Evolutionary conservation across 2,797 vertebrate species (phyloP), one percentile per base, ranked within the genome.

Genomic region (Cyclopterus lumpus): DNA sequence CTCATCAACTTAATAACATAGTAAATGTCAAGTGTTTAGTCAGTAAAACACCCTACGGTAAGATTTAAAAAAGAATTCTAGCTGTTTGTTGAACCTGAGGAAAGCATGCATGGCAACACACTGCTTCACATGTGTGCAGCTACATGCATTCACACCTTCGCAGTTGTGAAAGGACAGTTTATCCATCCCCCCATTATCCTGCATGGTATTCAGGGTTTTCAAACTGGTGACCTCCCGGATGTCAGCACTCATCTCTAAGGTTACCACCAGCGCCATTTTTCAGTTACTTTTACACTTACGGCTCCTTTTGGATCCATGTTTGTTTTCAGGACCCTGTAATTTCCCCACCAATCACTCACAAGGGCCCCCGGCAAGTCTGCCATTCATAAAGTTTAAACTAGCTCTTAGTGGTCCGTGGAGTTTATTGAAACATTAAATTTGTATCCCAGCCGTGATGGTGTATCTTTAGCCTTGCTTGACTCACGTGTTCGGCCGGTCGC

Each of bases 361-460:
- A 77, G 85, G 89, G 94, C 90, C 91, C 90, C 92, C 75, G 58
- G 93, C 93, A 91, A 93, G 92, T 92, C 94, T 94, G 88, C 93
- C 93, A 95, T 96, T 95, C 95, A 95, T 95, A 93, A 95, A 94
- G 94, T 93, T 90, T 89, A 94, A 95, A 92, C 93, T 94, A 92
- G 92, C 92, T 95, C 85, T 96, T 96, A 95, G 95, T 93, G 95
- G 95, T 95, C 90, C 92, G 64, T 77, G 69, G 84, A 94, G 93
- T 95, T 94, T 95, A 95, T 94, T 94, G 93, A 94, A 95, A 94
- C 93, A 94, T 95, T 94, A 95, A 93, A 95, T 96, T 94, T 92
- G 93, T 91, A 91, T 92, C 88, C 93, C 92, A 89, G 91, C 87
- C 91, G 87, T 93, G 91, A 93, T 90, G 92, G 91, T 92, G 85